Evolutionary conservation across 1,140 invertebrate genomes (phyloP).

Genomic region (Drosophila nigromelanica): DNA sequence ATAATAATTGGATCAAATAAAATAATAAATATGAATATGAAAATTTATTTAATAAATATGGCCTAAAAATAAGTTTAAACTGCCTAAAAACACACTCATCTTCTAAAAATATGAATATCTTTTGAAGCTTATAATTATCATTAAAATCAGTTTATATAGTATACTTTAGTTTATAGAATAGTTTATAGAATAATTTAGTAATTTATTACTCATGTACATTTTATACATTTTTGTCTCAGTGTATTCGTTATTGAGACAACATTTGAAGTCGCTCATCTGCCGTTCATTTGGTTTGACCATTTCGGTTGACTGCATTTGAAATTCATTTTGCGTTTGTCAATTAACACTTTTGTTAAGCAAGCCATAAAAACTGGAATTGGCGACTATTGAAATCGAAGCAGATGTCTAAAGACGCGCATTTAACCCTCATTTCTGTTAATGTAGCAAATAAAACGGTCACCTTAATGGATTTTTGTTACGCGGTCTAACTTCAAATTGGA

Average conservation of each 20-base stretch:
- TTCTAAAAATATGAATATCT: too few relatives aligned
- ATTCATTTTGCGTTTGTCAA: slow-evolving; percentile 50
- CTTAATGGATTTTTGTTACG: slow-evolving; percentile 81
- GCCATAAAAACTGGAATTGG: slow-evolving; percentile 49
- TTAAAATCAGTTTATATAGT: too few relatives aligned
- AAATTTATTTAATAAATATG: too few relatives aligned
- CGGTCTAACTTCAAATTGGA: slow-evolving; percentile 78
- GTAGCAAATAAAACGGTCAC: slow-evolving; percentile 78
- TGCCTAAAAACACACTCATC: too few relatives aligned
- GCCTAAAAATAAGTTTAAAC: too few relatives aligned
- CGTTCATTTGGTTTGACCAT: slow-evolving; percentile 32
- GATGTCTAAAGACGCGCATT: slow-evolving; percentile 79
- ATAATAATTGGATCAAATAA: too few relatives aligned
- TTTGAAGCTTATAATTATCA: too few relatives aligned
- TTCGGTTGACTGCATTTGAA: slow-evolving; percentile 47
- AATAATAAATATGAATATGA: too few relatives aligned
- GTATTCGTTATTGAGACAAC: not conserved
- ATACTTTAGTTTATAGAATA: too few relatives aligned
- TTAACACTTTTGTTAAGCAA: slow-evolving; percentile 75
- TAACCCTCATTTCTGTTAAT: slow-evolving; percentile 76
- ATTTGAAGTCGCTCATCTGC: slow-evolving; percentile 24
- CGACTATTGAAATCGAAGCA: slow-evolving; percentile 46
- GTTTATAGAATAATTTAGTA: too few relatives aligned
- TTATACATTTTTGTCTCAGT: not conserved
- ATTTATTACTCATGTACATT: not conserved